Conservation (phyloP, 2,113 vertebrate species). For the Amphilophus citrinellus region DNA sequence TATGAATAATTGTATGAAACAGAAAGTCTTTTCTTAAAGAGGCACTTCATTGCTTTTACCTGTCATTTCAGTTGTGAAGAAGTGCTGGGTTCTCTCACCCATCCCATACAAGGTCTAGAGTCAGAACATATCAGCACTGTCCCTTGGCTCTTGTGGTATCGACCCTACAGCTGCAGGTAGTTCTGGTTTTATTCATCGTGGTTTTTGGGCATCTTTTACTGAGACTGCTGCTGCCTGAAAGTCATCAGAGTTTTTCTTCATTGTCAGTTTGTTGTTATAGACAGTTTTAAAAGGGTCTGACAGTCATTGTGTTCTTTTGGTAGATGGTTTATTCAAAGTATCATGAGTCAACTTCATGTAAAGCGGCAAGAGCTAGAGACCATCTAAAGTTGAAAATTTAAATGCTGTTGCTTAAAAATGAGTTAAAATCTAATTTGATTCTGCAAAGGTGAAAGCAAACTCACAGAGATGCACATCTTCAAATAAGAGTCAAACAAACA, state of each 20-base stretch:
- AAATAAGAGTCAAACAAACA: background rate
- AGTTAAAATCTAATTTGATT: background rate
- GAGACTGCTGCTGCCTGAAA: background rate
- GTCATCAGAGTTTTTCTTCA: background rate
- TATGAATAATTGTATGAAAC: background rate
- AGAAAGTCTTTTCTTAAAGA: background rate
- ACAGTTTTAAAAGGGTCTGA: background rate
- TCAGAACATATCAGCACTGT: background rate
- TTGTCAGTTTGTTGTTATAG: background rate
- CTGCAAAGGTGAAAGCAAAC: background rate
- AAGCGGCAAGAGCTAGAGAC: background rate
- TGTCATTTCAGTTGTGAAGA: slow-evolving; percentile 11
- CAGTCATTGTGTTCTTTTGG: background rate
- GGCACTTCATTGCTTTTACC: background rate
- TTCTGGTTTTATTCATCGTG: background rate
- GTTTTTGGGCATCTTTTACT: background rate
- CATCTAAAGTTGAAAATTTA: background rate
- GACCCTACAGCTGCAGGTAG: background rate
- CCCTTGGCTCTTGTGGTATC: background rate
- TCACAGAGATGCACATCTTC: background rate
- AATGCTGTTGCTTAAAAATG: background rate
- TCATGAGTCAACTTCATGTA: background rate
- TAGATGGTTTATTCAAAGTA: background rate
- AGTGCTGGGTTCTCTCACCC: background rate
- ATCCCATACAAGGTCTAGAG: background rate